Conservation (phyloP, 2,888 invertebrate genomes). For the Ariolimax columbianus region DNA sequence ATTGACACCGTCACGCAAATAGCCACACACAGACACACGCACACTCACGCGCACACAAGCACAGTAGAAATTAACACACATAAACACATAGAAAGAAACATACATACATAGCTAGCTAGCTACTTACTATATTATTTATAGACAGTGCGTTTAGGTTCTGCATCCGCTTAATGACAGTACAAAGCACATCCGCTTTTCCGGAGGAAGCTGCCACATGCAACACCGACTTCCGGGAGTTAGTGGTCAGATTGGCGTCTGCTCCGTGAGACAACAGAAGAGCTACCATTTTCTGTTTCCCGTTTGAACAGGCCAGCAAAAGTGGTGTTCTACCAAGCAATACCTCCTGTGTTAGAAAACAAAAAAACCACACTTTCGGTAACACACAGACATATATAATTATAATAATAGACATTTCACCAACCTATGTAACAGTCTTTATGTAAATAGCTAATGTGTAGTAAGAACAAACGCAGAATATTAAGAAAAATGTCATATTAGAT, state of each 20-base stretch:
- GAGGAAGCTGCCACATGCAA: constrained; percentile 67
- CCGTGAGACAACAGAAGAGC: constrained; percentile 65
- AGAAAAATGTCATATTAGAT: no score
- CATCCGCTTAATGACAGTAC: constrained; percentile 61
- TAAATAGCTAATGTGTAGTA: no score
- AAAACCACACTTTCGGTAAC: no score
- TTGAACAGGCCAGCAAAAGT: constrained; percentile 68
- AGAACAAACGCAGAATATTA: no score
- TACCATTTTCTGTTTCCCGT: constrained; percentile 61
- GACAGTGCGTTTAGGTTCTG: constrained; percentile 69
- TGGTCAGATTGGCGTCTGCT: constrained; percentile 72
- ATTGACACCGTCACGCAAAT: no score
- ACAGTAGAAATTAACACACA: no score
- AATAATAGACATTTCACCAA: no score
- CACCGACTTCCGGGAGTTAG: constrained; percentile 69
- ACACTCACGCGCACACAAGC: no score
- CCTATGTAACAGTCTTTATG: no score
- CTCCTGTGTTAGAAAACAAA: constrained; percentile 34
- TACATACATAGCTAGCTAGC: background rate
- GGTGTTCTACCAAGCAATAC: constrained; percentile 69
- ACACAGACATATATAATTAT: no score
- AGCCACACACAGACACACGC: no score
- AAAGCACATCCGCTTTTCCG: constrained; percentile 63
- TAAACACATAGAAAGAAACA: background rate
- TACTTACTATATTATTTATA: constrained; percentile 60